Percentiles rank a stretch among this genome's conserved stretches.
These are phyloP conservation scores for Temnopleurus reevesii DNA, from an alignment of 53 echinoderm and acorn worm species.

Conservation along the genomic window DNA sequence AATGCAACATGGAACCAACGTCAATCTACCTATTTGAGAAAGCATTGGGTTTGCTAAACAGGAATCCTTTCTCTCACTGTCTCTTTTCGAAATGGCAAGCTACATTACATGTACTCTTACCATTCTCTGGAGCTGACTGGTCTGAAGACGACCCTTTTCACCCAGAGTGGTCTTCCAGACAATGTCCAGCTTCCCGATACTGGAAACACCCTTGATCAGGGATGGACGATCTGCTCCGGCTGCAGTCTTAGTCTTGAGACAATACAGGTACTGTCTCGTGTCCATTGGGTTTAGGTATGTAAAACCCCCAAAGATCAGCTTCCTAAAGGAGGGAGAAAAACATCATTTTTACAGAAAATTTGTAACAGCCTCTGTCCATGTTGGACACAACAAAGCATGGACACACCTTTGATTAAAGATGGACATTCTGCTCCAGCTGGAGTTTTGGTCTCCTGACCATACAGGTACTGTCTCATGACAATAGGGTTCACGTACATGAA, in stretches of 20 bases:
- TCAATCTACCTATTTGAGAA: too few relatives aligned
- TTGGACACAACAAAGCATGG: too few relatives aligned
- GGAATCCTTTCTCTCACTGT: too few relatives aligned
- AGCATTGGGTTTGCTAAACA: too few relatives aligned
- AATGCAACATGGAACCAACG: too few relatives aligned
- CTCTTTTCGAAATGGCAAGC: too few relatives aligned
- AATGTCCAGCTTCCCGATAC: conserved; percentile 98
- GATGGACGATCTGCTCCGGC: conserved; percentile 77
- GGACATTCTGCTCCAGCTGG: conserved; percentile 71
- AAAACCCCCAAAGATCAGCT: conserved; percentile 86
- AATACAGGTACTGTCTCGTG: conserved; percentile 96
- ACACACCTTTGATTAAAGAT: conserved; percentile 83
- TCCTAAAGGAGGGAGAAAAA: conserved; percentile 4
- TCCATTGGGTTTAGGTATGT: conserved; percentile 96
- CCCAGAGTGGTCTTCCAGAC: conserved; percentile 99
- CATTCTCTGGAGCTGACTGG: conserved; percentile 97
- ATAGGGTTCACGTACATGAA: too few relatives aligned
- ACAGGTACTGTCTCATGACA: too few relatives aligned
- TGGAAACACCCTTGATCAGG: conserved; percentile 94
- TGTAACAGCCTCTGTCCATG: too few relatives aligned
- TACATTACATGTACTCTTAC: conserved; percentile 58
- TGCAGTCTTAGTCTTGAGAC: conserved; percentile 86
- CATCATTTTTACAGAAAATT: neutral
- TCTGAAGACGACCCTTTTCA: conserved; percentile 95
- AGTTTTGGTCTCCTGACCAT: too few relatives aligned